Base-by-base conservation (phyloP, 2,797 vertebrate species). In the Schizopygopsis malacanthus region DNA sequence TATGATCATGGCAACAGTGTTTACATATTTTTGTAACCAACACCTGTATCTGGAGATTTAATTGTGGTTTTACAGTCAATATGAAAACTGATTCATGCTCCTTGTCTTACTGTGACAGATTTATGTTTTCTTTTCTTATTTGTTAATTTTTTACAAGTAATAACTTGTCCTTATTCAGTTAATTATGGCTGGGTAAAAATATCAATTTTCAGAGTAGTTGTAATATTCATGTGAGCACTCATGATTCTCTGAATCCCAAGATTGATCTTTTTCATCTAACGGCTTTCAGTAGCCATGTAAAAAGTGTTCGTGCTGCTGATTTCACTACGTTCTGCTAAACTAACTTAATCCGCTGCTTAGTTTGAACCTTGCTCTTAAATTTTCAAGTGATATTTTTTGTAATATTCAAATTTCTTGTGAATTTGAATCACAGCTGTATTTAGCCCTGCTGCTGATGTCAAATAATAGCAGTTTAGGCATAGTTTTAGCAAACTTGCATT, bases 1-100 rank as follows among this genome's bases (percentile, higher is more conserved):
- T 63, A 79, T 65, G 41, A 16, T 56, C 37, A 54, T 37, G 22
- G 13, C 71, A 75, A 28, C 45, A 75, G 45, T 75, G 45, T 78
- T 39, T 61, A 61, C 39, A 45, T 13, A 28, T 79, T 79, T 43
- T 79, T 41, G 16, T 18, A 28, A 16, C 15, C 25, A 50, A 50
- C 9, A 25, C 4, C 25, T 75, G 45, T 13, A n/a, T 22, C 15
- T 22, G 18, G 18, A 6, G 25, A 37, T 54, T 39, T 76, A 52
- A 76, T 37, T 76, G 33, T n/a, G 50, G 50, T 39, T 56, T 73
- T 33, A 33, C 50, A 12, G 3, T 37, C 47, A 39, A 37, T 10
- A 54, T 54, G 16, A 76, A 54, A 76, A 45, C 5, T 54, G 9
- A 20, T 75, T 52, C 16, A 8, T 56, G 10, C 39, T 56, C 3